phyloP scores from a whole-genome alignment of 2,113 vertebrate genomes.

The Nothocercus julius region DNA sequence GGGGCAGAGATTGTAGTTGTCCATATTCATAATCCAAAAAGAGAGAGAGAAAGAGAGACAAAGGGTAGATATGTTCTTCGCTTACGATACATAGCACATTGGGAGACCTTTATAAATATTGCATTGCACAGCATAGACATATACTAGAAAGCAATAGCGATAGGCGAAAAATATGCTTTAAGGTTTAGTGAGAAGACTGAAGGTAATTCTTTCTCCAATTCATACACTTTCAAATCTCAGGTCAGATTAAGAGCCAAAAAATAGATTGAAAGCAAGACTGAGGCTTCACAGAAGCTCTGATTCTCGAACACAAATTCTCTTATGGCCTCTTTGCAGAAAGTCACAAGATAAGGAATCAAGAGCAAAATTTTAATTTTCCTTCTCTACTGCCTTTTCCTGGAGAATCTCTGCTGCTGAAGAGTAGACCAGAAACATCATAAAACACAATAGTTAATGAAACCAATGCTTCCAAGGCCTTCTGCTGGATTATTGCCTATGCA shows the following conservation, averaged over 20 bases:
- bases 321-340: background rate
- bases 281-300: background rate
- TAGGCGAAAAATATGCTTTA: background rate
- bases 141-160: background rate
- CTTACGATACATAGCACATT: background rate
- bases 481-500: accelerated
- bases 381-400: background rate
- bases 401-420: background rate
- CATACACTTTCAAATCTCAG: background rate
- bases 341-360: background rate
- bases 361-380: background rate
- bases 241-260: background rate
- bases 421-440: background rate
- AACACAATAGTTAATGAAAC: background rate
- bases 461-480: background rate
- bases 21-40: background rate
- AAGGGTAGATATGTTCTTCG: background rate
- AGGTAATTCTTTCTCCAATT: background rate
- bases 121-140: background rate
- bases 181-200: background rate
- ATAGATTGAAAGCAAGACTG: background rate
- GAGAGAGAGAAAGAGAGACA: too few species aligned
- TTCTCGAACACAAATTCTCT: background rate
- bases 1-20: background rate
- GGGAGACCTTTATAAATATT: background rate